These are phyloP conservation scores for Watsonalla binaria DNA, from an alignment of 2,888 invertebrate genomes.

Conservation along the genomic window DNA sequence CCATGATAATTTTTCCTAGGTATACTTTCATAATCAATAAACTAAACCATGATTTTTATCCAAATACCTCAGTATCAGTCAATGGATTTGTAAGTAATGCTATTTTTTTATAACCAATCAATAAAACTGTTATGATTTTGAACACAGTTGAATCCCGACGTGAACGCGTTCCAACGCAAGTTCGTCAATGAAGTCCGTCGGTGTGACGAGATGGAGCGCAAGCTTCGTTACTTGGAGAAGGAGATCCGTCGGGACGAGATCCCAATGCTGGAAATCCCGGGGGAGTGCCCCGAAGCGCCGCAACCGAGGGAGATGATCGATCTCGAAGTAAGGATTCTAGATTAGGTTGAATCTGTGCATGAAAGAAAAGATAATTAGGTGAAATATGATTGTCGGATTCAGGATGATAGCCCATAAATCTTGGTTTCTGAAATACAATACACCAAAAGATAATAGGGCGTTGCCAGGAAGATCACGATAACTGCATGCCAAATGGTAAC, in stretches of 20 bases:
- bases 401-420: too few relatives aligned
- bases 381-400: too few relatives aligned
- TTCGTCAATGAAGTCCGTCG: slow-evolving; percentile 98
- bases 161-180: slow-evolving; percentile 98
- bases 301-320: slow-evolving; percentile 99
- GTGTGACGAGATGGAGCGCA: slow-evolving; percentile 99
- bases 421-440: too few relatives aligned
- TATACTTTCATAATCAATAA: too few relatives aligned
- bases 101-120: slow-evolving; percentile 3
- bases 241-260: slow-evolving; percentile 98
- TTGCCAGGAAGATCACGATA: too few relatives aligned
- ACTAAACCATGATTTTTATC: too few relatives aligned
- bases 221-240: slow-evolving; percentile 96
- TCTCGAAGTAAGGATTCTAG: slow-evolving; percentile 84
- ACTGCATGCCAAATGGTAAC: too few relatives aligned
- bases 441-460: too few relatives aligned
- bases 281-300: slow-evolving; percentile 99
- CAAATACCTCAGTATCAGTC: too few relatives aligned
- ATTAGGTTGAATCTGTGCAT: not conserved
- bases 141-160: slow-evolving; percentile 94
- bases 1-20: too few relatives aligned
- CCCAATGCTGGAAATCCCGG: slow-evolving; percentile 97
- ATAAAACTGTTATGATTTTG: slow-evolving; percentile 5
- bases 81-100: too few relatives aligned
- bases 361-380: too few relatives aligned